Evolutionary conservation across 1,140 invertebrate species (phyloP), one percentile per base, ranked within the genome.

Genomic region (Brachionus plicatilis): DNA sequence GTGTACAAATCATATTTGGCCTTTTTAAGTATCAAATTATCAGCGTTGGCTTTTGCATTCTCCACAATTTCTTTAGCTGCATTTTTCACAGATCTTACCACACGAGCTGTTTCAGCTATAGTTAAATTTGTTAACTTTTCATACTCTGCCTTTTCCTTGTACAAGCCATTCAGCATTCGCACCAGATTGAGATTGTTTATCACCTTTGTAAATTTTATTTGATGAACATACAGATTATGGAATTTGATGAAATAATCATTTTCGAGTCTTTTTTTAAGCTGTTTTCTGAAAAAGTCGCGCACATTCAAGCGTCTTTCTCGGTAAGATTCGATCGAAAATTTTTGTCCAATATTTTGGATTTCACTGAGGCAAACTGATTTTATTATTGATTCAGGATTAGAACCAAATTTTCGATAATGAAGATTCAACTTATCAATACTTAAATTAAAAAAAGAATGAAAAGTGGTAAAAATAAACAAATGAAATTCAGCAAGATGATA

Each of bases 301-400:
- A 82, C 27, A 2, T 20, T 3, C n/a, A 37, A 41, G 3, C 79
- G 79, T 8, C 17, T 82, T 43, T 56, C 37, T 45, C 79, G 14
- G 41, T 65, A 82, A 41, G 17, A 20, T 11, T 82, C 65, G 37
- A 82, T 82, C 14, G 79, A 82, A 47, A 82, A 82, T 65, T 37
- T 60, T 27, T 43, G 43, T 41, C 53, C 79, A 37, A 45, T 33
- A 66, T 65, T 82, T 68, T 65, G 9, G 4, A 82, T 14, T 43
- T 65, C 53, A 82, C 50, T 65, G 9, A 37, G 9, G 27, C 79
- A 82, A 27, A 82, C 53, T 20, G 24, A 43, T 37, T n/a, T 20
- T 9, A 82, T 24, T 45, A 82, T 8, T 17, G 27, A 27, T 33
- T 27, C 17, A 37, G 56, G n/a, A 68, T 82, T 43, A 24, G 17